phyloP scores from a whole-genome alignment of 1,140 invertebrate species.

The Latrodectus geometricus region DNA sequence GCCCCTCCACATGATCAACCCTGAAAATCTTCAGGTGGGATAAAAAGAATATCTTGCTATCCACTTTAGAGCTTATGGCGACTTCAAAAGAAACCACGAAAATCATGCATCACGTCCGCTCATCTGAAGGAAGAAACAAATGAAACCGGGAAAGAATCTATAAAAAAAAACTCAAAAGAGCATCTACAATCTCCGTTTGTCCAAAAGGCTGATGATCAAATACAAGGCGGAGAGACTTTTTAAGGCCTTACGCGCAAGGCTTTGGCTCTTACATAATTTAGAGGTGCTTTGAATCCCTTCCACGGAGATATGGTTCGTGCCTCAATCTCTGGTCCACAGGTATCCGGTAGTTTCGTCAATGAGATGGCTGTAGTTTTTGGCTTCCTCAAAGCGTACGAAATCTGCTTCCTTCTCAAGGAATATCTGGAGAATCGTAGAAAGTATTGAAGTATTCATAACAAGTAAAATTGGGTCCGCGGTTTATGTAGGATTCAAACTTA shows the following conservation, averaged over 20 bases:
- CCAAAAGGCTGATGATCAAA: conserved; percentile 52
- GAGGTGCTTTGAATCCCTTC: conserved; percentile 26
- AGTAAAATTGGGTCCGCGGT: conserved; percentile 22
- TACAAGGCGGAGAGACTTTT: conserved; percentile 26
- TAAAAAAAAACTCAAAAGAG: conserved; percentile 3
- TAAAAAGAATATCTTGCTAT: neutral
- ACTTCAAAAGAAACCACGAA: neutral
- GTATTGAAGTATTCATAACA: conserved; percentile 45
- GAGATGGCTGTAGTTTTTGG: conserved; percentile 7
- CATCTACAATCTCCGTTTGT: conserved; percentile 37
- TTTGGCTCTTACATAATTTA: conserved; percentile 50
- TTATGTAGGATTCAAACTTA: neutral
- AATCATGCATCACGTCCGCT: conserved; percentile 22
- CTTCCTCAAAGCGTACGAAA: too few species aligned
- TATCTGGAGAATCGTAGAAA: conserved; percentile 12
- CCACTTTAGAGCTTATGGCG: neutral
- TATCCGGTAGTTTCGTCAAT: conserved; percentile 16
- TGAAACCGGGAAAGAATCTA: conserved; percentile 1
- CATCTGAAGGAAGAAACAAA: conserved; percentile 12
- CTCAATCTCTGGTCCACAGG: conserved; percentile 45
- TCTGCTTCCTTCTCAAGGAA: neutral
- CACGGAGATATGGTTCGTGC: conserved; percentile 47
- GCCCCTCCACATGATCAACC: neutral
- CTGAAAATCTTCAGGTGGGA: conserved; percentile 42
- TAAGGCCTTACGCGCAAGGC: conserved; percentile 10